phyloP scores from a whole-genome alignment of 2,797 vertebrate species.

The Sardinella longiceps region DNA sequence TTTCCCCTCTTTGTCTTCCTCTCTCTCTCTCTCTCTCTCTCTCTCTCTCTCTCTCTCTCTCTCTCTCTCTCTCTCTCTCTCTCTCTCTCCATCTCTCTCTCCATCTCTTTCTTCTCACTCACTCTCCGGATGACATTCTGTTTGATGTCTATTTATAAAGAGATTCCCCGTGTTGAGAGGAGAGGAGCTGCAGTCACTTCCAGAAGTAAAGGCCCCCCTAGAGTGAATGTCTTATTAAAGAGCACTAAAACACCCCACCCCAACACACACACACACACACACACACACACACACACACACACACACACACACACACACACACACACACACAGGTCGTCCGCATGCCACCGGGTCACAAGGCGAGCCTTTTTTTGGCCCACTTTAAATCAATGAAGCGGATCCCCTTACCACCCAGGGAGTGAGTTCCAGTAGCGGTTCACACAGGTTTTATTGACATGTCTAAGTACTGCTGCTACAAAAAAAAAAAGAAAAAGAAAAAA shows the following conservation, averaged over 20 bases:
- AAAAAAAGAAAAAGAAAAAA: too few relatives aligned
- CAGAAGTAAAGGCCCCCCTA: not conserved
- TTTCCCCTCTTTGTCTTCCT: not conserved
- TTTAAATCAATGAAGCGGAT: not conserved
- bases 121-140: not conserved
- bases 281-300: too few relatives aligned
- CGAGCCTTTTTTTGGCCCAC: not conserved
- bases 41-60: not conserved
- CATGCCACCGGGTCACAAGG: not conserved
- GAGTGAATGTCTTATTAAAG: not conserved
- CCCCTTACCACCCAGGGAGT: not conserved
- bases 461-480: not conserved
- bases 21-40: not conserved
- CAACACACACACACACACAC: too few relatives aligned
- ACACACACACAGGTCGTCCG: not conserved
- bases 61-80: not conserved
- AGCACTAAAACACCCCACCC: not conserved
- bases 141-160: conserved; percentile 17
- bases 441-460: not conserved
- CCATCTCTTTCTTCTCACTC: not conserved
- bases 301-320: too few relatives aligned
- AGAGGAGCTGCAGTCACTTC: not conserved
- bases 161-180: not conserved
- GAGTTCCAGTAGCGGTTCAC: not conserved
- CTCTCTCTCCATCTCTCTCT: not conserved